Evolutionary conservation across 2,113 vertebrate species (phyloP), one percentile per base, ranked within the genome.

Genomic region (Procavia capensis): DNA sequence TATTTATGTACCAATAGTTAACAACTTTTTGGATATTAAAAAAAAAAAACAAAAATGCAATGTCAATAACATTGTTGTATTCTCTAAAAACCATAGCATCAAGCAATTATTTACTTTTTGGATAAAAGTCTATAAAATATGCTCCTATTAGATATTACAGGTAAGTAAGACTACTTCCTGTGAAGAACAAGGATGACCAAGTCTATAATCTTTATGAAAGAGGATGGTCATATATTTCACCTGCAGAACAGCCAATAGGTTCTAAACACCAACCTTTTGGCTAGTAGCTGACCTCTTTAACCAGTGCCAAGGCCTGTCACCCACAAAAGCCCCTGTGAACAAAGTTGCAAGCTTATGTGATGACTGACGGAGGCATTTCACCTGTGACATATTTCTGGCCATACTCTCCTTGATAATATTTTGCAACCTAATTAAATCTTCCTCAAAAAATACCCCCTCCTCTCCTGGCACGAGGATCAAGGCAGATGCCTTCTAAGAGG

Each of bases 1-100:
- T 83, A 78, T 93, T 94, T 79, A 17, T 92, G 41, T 41, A 91
- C 10, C 6, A 24, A 75, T 63, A 20, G 91, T n/a, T 85, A 74
- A 20, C n/a, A 29, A 64, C 11, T 59, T 24, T 36, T n/a, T n/a
- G n/a, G n/a, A 47, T 20, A 59, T 57, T 66, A 95, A 43, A 72
- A 91, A 88, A 79, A 14, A 61, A n/a, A n/a, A n/a, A n/a, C n/a
- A n/a, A n/a, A n/a, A n/a, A n/a, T n/a, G 14, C 57, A 91, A 34
- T 6, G 45, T 66, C 39, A 41, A 72, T 75, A 84, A 63, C 43
- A 82, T 74, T n/a, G 16, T 22, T 82, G 1, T 74, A 17, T 50
- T 9, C 29, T 84, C 57, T 70, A 22, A 85, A 96, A 93, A 43
- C 39, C 7, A 90, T 93, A n/a, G 29, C 2, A 64, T 80, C 76